Evolutionary conservation across 2,113 vertebrate species (phyloP).

Genomic region (Pan troglodytes): DNA sequence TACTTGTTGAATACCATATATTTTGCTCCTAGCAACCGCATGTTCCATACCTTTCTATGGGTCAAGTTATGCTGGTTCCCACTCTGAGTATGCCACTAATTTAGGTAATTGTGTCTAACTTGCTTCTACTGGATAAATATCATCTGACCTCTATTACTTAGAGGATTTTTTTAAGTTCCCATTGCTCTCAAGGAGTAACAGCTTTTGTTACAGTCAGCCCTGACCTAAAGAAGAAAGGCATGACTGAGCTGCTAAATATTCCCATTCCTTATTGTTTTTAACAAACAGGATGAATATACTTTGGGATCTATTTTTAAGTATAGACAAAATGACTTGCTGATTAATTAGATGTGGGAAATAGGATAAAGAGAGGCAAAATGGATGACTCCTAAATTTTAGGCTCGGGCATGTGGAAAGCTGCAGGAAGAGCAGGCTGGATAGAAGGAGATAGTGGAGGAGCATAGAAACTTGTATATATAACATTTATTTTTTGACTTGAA

Average conservation of each 20-base stretch:
- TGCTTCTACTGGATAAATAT: not conserved
- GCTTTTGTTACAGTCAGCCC: not conserved
- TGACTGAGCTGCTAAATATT: not conserved
- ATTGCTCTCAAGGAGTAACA: not conserved
- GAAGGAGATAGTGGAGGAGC: not conserved
- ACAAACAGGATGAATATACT: not conserved
- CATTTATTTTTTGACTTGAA: slow-evolving; percentile 15
- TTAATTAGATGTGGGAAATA: not conserved
- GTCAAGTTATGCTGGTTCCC: not conserved
- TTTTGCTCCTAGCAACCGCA: not conserved
- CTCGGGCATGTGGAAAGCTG: not conserved
- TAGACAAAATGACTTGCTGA: not conserved
- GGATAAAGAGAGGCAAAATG: not conserved
- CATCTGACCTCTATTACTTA: not conserved
- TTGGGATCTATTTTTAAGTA: not conserved
- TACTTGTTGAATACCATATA: not conserved
- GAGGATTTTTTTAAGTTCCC: not conserved
- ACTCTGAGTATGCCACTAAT: not conserved
- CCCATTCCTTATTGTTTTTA: not conserved
- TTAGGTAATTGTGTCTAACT: not conserved
- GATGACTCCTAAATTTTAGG: not conserved
- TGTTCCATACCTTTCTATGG: not conserved
- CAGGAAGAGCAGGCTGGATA: not conserved
- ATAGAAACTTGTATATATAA: not conserved
- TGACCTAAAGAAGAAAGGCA: not conserved